phyloP scores from a whole-genome alignment of 2,113 vertebrate genomes.

The Dicaeum eximium region DNA sequence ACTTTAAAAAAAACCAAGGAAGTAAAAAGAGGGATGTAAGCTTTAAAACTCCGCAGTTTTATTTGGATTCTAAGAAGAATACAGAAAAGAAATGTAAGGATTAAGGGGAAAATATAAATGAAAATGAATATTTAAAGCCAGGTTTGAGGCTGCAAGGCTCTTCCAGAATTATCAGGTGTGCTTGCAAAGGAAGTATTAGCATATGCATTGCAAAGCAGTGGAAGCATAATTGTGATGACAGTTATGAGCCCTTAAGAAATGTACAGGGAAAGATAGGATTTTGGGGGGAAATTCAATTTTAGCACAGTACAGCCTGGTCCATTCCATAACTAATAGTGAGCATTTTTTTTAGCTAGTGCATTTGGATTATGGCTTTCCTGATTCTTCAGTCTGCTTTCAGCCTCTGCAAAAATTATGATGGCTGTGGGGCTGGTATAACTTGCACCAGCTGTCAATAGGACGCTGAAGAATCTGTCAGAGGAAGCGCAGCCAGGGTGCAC shows the following conservation, averaged over 20 bases:
- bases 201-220: slow-evolving; percentile 20
- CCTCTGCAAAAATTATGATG: not conserved
- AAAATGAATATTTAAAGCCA: slow-evolving; percentile 35
- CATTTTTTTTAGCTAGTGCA: not conserved
- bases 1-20: not conserved
- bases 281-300: slow-evolving; percentile 42
- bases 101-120: slow-evolving; percentile 38
- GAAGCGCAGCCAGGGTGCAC: not conserved
- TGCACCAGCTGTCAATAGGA: slow-evolving; percentile 4
- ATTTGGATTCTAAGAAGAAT: not conserved
- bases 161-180: slow-evolving; percentile 31
- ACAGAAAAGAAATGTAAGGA: not conserved
- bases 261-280: not conserved
- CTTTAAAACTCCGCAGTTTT: not conserved
- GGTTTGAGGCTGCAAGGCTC: not conserved
- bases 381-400: not conserved
- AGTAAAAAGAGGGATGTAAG: not conserved
- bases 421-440: not conserved
- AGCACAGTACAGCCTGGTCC: slow-evolving; percentile 8
- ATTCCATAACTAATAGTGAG: not conserved
- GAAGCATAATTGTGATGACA: not conserved
- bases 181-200: slow-evolving; percentile 25
- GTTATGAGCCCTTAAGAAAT: slow-evolving; percentile 38
- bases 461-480: not conserved
- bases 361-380: slow-evolving; percentile 15